phyloP scores from a whole-genome alignment of 37 sponge, comb jelly and placozoan genomes.

The Lycopodina hypogea region DNA sequence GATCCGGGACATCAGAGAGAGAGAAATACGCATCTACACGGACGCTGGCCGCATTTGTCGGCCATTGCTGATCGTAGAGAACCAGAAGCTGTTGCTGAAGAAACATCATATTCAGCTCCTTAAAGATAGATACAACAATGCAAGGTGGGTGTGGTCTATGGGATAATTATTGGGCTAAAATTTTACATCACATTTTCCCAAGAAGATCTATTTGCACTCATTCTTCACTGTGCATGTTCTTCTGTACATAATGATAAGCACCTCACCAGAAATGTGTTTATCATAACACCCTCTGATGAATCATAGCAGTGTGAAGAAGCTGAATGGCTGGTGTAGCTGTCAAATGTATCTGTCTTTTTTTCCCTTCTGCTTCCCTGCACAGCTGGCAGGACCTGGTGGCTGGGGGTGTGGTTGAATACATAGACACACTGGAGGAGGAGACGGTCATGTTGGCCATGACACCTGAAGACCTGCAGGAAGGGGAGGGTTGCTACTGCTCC shows the following conservation, averaged over 20 bases:
- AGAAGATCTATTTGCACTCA: background rate
- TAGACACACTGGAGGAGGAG: constrained; percentile 99
- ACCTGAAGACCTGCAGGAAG: constrained; percentile 87
- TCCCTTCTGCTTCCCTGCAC: background rate
- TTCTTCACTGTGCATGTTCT: too few species aligned
- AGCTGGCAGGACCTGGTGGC: constrained; percentile 99
- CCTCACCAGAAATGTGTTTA: too few species aligned
- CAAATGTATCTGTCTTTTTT: too few species aligned
- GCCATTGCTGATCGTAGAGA: constrained; percentile 98
- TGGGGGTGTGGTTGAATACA: constrained; percentile 98
- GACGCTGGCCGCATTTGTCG: constrained; percentile 98
- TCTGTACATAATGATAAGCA: too few species aligned
- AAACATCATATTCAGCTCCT: constrained; percentile 92
- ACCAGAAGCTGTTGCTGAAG: constrained; percentile 96
- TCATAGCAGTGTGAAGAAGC: too few species aligned
- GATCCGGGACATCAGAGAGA: constrained; percentile 93
- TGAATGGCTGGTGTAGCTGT: too few species aligned
- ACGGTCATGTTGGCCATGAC: constrained; percentile 99
- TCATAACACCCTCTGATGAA: too few species aligned
- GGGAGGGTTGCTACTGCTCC: constrained; percentile 82
- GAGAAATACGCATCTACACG: constrained; percentile 98
- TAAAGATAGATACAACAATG: constrained; percentile 92
- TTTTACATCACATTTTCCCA: background rate
- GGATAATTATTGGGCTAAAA: too few species aligned
- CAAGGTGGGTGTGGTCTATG: constrained; percentile 43